Percentiles rank a stretch among this genome's conserved stretches.
phyloP scores from a whole-genome alignment of 2,797 vertebrate genomes.

The Rhabdophis nuchalis region DNA sequence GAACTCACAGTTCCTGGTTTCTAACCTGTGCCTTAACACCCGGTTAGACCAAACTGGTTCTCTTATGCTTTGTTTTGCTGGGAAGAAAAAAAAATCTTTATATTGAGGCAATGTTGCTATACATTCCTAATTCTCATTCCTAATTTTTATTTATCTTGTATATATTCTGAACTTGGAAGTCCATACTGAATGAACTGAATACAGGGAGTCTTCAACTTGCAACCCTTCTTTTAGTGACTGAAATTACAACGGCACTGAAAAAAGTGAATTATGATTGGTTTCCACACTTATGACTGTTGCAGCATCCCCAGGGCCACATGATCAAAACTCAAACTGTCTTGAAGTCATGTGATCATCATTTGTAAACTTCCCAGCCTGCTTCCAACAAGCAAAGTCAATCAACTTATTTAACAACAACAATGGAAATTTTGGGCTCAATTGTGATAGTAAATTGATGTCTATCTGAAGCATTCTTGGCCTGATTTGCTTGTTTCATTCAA shows the following conservation, averaged over 20 bases:
- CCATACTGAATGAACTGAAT: neutral
- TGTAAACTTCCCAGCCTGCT: neutral
- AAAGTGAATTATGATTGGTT: neutral
- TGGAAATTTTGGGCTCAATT: neutral
- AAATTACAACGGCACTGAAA: neutral
- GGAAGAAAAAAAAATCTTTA: neutral
- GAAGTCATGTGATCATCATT: neutral
- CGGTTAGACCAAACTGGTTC: no score
- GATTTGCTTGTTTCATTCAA: neutral
- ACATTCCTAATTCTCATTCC: neutral
- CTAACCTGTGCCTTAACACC: no score
- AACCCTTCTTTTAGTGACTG: neutral
- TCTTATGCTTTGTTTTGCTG: neutral
- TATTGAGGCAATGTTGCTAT: neutral
- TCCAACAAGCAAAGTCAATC: neutral
- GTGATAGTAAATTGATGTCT: neutral
- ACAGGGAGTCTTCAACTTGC: neutral
- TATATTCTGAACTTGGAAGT: neutral
- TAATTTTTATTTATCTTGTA: neutral
- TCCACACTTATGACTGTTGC: neutral
- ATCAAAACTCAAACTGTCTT: neutral
- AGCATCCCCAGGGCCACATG: neutral
- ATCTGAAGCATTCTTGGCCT: neutral
- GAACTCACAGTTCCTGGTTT: no score
- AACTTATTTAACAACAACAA: neutral